These are phyloP conservation scores for Heliornis fulica DNA, from an alignment of 2,113 vertebrate genomes.

Conservation along the genomic window DNA sequence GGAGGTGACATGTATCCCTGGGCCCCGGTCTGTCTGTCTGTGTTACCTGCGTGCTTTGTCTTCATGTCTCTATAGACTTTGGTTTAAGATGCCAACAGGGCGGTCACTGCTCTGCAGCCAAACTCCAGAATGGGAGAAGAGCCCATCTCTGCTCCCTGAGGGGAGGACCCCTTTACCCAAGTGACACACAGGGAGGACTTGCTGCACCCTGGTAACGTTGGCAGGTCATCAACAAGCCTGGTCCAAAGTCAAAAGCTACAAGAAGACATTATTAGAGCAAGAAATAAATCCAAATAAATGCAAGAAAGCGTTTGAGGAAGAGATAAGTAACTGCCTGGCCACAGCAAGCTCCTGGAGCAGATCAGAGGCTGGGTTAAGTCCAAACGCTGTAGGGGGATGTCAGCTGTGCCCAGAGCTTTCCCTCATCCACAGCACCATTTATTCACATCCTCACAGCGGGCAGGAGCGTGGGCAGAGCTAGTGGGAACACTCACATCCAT, in stretches of 20 bases:
- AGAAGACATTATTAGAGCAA: neutral
- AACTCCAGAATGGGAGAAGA: neutral
- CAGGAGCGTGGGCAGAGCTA: neutral
- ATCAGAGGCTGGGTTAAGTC: neutral
- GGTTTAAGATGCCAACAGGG: too few relatives aligned
- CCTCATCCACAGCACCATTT: neutral
- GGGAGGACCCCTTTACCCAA: neutral
- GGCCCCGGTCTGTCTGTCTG: too few relatives aligned
- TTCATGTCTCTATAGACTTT: too few relatives aligned
- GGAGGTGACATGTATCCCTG: too few relatives aligned
- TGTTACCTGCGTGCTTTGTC: too few relatives aligned
- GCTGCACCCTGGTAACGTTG: neutral
- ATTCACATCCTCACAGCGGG: neutral
- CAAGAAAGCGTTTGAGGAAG: neutral
- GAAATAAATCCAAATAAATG: neutral
- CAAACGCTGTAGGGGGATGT: neutral
- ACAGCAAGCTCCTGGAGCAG: neutral
- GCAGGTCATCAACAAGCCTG: neutral
- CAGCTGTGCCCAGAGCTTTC: neutral
- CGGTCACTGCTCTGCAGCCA: neutral
- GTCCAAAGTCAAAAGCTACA: neutral
- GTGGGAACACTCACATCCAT: accelerated
- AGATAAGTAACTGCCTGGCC: neutral
- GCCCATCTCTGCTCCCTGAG: neutral
- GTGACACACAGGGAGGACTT: accelerated